Percentiles rank a stretch among this genome's conserved stretches.
Evolutionary conservation across 23 tunicate genomes (phyloP).

Genomic region (Trididemnum nubilum): DNA sequence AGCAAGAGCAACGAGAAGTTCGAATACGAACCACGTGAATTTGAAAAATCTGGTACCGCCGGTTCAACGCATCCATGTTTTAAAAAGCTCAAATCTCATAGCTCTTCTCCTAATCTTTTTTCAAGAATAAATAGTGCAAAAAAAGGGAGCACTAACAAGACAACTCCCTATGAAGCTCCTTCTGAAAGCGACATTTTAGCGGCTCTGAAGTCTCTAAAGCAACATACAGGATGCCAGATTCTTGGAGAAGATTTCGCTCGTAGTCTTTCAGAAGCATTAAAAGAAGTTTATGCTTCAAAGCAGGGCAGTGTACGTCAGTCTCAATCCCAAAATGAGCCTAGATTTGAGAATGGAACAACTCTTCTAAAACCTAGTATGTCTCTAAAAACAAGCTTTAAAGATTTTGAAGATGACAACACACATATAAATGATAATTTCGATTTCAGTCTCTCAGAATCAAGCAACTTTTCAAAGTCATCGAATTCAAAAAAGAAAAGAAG

Average conservation of each 20-base stretch:
- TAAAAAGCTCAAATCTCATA: conserved; percentile 35
- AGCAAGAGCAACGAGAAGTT: conserved; percentile 46
- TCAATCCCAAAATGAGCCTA: not conserved
- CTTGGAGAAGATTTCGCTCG: conserved; percentile 2
- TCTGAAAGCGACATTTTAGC: conserved; percentile 18
- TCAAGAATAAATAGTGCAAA: not conserved
- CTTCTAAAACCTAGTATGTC: not conserved
- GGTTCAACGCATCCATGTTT: conserved; percentile 5
- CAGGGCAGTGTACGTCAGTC: not conserved
- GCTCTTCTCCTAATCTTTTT: conserved; percentile 36
- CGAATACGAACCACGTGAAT: conserved; percentile 35
- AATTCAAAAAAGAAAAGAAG: not conserved
- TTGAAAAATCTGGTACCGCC: not conserved
- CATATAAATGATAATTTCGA: not conserved
- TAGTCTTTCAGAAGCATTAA: not conserved
- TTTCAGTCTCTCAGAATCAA: not conserved
- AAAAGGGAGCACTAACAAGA: not conserved
- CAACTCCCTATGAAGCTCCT: not conserved
- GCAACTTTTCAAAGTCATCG: not conserved
- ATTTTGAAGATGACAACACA: not conserved
- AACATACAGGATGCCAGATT: not conserved
- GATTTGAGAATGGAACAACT: not conserved
- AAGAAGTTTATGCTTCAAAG: conserved; percentile 5
- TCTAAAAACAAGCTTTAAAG: not conserved
- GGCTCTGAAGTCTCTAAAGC: not conserved